Base-by-base conservation (phyloP, 2,113 vertebrate genomes). In the Corythoichthys haematopterus region DNA sequence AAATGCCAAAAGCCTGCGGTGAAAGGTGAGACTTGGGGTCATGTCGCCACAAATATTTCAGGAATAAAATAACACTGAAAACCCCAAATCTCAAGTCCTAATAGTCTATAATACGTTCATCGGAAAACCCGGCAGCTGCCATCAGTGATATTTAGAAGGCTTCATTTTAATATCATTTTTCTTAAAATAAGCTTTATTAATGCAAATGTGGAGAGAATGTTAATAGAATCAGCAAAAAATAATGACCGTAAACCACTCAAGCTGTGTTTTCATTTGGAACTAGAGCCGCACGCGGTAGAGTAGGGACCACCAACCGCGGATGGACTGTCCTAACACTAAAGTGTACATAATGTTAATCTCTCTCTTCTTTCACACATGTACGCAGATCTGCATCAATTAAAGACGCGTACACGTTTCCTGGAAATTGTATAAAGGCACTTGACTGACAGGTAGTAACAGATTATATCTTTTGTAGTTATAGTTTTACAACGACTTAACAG, bases 1-100 rank as follows among this genome's bases (percentile, higher is more conserved):
- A 80, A 80, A 78, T 9, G 61, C 68, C 59, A 50, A 68, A 77
- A 82, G 66, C 71, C 58, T 62, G 69, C 9, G 59, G 66, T 85
- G 82, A 87, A 85, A 84, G 82, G 84, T 8, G 71, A 72, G 74
- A 75, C 55, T 68, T 15, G 2, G 33, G 64, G n/a, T 77, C 45
- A 71, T 58, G 70, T 77, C 45, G 28, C 78, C 78, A 3, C 63
- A 73, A 84, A 63, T 81, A 80, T 78, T 76, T 68, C n/a, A 72
- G 62, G 61, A 76, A 76, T 72, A 75, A 73, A 83, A 79, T 28
- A 60, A 57, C 43, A 69, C 71, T 80, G 51, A 71, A 72, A 75
- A 74, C 52, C 37, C 71, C 43, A 74, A 57, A 57, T 80, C 33
- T 55, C 52, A 40, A 71, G 59, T 74, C 75, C 61, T 56, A 77